Conservation (phyloP, 2,113 vertebrate species). For the Glareola pratincola region DNA sequence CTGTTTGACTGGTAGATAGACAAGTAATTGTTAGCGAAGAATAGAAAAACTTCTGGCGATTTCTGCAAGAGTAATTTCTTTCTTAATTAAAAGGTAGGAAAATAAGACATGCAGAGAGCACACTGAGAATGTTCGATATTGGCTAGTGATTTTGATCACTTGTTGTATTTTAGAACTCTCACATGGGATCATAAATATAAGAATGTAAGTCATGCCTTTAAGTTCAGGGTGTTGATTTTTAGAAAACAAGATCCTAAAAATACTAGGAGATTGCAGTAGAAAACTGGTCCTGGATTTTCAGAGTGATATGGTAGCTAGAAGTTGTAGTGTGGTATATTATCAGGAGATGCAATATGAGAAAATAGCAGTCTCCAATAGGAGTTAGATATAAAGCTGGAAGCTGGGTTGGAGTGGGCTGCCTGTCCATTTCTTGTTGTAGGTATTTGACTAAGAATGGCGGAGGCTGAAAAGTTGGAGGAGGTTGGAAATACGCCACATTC, state of each 20-base stretch:
- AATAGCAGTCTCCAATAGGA: fast-evolving
- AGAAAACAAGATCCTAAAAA: neutral
- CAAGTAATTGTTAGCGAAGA: neutral
- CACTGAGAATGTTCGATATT: neutral
- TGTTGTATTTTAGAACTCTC: neutral
- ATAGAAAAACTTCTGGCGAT: neutral
- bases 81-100: neutral
- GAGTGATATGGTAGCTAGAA: neutral
- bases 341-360: neutral
- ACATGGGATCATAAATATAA: neutral
- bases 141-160: neutral
- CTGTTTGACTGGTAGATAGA: neutral
- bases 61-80: neutral
- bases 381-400: neutral
- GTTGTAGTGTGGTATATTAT: neutral
- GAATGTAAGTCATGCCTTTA: neutral
- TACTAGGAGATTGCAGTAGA: neutral
- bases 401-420: neutral
- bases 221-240: neutral
- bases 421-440: neutral
- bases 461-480: neutral
- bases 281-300: neutral
- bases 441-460: neutral
- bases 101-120: neutral
- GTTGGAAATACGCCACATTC: neutral